Conservation (phyloP, 2,113 vertebrate species). For the Trinectes maculatus region DNA sequence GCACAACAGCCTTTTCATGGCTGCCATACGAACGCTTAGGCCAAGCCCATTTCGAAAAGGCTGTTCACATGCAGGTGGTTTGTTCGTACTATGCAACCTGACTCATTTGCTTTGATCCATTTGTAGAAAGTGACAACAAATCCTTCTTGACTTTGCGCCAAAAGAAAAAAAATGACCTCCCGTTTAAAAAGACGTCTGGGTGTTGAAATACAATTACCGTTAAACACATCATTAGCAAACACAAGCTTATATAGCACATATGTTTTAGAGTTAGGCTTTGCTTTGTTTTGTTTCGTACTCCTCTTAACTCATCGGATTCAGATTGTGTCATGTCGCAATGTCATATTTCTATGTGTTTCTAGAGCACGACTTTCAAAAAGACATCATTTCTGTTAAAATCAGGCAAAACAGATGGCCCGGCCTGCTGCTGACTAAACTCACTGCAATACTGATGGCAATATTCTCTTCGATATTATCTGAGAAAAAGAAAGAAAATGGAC, state of each 20-base stretch:
- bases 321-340: not conserved
- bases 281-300: not conserved
- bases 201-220: too few species aligned
- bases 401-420: not conserved
- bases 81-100: slow-evolving; percentile 26
- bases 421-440: not conserved
- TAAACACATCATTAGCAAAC: too few species aligned
- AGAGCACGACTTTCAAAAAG: not conserved
- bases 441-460: not conserved
- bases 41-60: not conserved
- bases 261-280: not conserved
- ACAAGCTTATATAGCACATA: too few species aligned
- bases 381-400: not conserved
- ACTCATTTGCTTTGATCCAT: slow-evolving; percentile 44
- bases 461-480: not conserved
- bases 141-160: slow-evolving; percentile 28
- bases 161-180: not conserved
- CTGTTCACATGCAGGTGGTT: slow-evolving; percentile 9
- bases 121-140: slow-evolving; percentile 44
- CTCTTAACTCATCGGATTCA: not conserved
- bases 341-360: not conserved
- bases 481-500: not conserved
- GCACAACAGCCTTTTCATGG: slow-evolving; percentile 21
- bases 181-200: too few species aligned
- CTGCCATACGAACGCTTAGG: slow-evolving; percentile 13